phyloP scores from a whole-genome alignment of 2,797 vertebrate species.

The Arrhamphus sclerolepis region DNA sequence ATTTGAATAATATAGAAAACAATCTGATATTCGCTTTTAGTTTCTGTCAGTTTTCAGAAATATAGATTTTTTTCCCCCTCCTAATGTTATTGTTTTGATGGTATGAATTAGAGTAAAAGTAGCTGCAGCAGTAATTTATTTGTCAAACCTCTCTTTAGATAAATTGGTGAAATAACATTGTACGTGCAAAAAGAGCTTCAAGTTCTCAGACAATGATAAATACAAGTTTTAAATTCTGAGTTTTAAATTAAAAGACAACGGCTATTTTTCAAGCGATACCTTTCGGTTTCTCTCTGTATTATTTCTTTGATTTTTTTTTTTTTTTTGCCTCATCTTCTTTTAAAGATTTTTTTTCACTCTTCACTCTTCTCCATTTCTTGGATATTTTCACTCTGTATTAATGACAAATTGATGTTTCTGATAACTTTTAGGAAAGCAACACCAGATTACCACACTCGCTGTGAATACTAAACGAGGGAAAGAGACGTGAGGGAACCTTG shows the following conservation, averaged over 20 bases:
- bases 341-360: conserved; percentile 30
- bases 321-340: conserved; percentile 4
- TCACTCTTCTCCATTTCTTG: conserved; percentile 42
- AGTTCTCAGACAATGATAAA: conserved; percentile 31
- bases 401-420: conserved; percentile 76
- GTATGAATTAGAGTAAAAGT: conserved; percentile 59
- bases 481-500: conserved; percentile 72
- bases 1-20: conserved; percentile 58
- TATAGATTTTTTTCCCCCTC: conserved; percentile 48
- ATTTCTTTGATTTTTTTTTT: conserved; percentile 13
- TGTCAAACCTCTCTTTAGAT: conserved; percentile 39
- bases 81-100: conserved; percentile 50
- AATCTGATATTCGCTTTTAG: conserved; percentile 36
- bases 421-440: conserved; percentile 75
- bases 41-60: conserved; percentile 46
- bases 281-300: conserved; percentile 17
- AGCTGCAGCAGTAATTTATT: conserved; percentile 55
- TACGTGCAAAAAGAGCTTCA: conserved; percentile 33
- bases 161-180: conserved; percentile 51
- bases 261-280: conserved; percentile 27
- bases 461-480: conserved; percentile 74
- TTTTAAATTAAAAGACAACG: conserved; percentile 24
- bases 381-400: conserved; percentile 70
- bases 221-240: conserved; percentile 29
- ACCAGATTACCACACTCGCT: conserved; percentile 71